Percentiles rank a stretch among this genome's conserved stretches.
These are phyloP conservation scores for Romanogobio albipinnatus DNA, from an alignment of 2,113 vertebrate species.

Conservation along the genomic window DNA sequence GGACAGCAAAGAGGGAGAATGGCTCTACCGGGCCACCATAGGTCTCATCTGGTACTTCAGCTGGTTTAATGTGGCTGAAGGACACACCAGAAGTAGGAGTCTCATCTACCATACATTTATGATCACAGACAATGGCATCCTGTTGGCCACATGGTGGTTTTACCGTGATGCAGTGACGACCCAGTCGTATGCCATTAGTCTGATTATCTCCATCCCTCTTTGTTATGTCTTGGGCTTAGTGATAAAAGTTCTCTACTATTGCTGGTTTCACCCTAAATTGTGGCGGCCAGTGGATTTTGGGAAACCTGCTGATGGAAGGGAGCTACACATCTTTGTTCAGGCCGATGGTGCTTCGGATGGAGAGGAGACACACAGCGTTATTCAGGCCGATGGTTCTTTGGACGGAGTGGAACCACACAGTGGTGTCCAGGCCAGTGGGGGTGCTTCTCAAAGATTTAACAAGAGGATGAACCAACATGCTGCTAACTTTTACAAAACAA, in stretches of 20 bases:
- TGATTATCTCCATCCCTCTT: constrained; percentile 63
- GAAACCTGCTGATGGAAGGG: constrained; percentile 53
- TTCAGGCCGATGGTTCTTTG: constrained; percentile 47
- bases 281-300: constrained; percentile 59
- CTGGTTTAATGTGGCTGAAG: constrained; percentile 90
- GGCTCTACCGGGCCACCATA: constrained; percentile 85
- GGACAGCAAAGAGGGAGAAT: constrained; percentile 77
- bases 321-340: constrained; percentile 45
- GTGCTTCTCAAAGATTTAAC: constrained; percentile 59
- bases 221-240: constrained; percentile 80
- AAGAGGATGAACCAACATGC: constrained; percentile 73
- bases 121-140: constrained; percentile 76
- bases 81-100: constrained; percentile 79
- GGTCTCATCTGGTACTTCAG: constrained; percentile 93
- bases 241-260: constrained; percentile 84
- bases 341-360: constrained; percentile 23
- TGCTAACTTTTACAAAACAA: constrained; percentile 64
- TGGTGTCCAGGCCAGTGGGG: constrained; percentile 44
- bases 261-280: constrained; percentile 81
- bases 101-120: constrained; percentile 85
- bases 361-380: neutral
- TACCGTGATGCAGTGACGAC: constrained; percentile 61
- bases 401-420: too few species aligned
- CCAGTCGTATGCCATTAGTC: constrained; percentile 11
- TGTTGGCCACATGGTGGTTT: constrained; percentile 77